phyloP scores from a whole-genome alignment of 2,888 invertebrate genomes.

The Apodemia duryi region DNA sequence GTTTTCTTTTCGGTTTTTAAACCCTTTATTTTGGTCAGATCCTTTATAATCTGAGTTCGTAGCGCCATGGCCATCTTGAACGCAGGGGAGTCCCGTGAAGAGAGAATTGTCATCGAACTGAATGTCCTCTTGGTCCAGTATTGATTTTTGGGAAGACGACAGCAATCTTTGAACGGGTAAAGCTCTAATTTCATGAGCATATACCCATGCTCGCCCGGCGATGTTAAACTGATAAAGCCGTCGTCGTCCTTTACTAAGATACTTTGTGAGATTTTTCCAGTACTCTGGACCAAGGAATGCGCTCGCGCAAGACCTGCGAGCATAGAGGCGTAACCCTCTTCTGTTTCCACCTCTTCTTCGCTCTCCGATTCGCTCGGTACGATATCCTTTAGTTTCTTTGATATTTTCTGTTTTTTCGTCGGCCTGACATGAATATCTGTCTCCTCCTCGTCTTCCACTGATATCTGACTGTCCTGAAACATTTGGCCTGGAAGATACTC shows the following conservation, averaged over 20 bases:
- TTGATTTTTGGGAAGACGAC: slow-evolving; percentile 12
- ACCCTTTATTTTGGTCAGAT: background rate
- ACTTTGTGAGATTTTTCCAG: slow-evolving; percentile 27
- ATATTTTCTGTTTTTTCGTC: too few relatives aligned
- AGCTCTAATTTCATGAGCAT: slow-evolving; percentile 28
- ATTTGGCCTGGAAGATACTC: slow-evolving; percentile 2
- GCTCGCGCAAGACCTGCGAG: slow-evolving; percentile 24
- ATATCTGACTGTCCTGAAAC: background rate
- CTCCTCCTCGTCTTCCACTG: too few relatives aligned
- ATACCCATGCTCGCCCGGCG: slow-evolving; percentile 29
- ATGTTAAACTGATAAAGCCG: slow-evolving; percentile 25
- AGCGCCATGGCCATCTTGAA: slow-evolving; percentile 15
- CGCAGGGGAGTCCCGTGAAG: slow-evolving; percentile 16
- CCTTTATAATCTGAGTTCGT: background rate
- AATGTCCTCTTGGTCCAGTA: slow-evolving; percentile 19
- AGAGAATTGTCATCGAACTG: background rate
- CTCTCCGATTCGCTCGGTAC: background rate
- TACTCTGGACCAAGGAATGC: slow-evolving; percentile 25
- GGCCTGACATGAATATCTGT: too few relatives aligned
- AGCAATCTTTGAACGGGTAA: slow-evolving; percentile 26
- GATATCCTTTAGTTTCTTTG: background rate
- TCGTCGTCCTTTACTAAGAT: slow-evolving; percentile 26
- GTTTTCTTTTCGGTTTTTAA: slow-evolving; percentile 6
- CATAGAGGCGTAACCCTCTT: slow-evolving; percentile 16
- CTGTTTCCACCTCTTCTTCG: background rate